Evolutionary conservation across 2,888 invertebrate species (phyloP).

Genomic region (Fragum fragum): DNA sequence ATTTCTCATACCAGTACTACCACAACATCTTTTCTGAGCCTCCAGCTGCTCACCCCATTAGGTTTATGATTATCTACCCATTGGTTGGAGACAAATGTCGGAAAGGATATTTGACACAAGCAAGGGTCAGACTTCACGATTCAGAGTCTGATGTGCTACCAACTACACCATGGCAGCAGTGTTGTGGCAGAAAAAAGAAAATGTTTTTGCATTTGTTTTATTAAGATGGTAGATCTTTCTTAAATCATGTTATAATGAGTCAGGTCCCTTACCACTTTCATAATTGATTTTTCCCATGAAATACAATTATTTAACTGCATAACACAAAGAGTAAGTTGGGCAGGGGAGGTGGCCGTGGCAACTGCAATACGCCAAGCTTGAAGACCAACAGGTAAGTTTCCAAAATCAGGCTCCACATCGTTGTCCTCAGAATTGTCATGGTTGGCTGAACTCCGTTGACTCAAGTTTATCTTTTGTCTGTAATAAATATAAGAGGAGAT

Average conservation of each 20-base stretch:
- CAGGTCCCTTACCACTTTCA: conserved; percentile 96
- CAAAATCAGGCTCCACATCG: conserved; percentile 59
- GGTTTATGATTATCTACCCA: no score
- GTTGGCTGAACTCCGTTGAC: conserved; percentile 69
- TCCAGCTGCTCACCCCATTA: no score
- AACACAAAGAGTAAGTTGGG: conserved; percentile 96
- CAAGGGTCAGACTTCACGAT: no score
- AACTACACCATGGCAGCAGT: no score
- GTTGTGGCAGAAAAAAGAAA: no score
- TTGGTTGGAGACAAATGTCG: no score
- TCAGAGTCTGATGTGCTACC: no score
- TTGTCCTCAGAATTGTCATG: conserved; percentile 53
- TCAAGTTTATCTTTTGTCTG: conserved; percentile 81
- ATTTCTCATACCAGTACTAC: no score
- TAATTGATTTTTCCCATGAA: conserved; percentile 99
- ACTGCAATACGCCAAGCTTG: conserved; percentile 95
- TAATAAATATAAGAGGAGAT: conserved; percentile 21
- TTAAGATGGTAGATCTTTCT: no score
- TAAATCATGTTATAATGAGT: background rate
- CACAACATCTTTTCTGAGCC: no score
- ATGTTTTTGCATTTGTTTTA: no score
- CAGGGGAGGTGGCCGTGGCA: conserved; percentile 93
- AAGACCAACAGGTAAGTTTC: conserved; percentile 91
- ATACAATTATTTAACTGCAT: conserved; percentile 96
- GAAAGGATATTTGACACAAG: no score